Base-by-base conservation (phyloP, 2,113 vertebrate genomes). In the Phaethon lepturus region DNA sequence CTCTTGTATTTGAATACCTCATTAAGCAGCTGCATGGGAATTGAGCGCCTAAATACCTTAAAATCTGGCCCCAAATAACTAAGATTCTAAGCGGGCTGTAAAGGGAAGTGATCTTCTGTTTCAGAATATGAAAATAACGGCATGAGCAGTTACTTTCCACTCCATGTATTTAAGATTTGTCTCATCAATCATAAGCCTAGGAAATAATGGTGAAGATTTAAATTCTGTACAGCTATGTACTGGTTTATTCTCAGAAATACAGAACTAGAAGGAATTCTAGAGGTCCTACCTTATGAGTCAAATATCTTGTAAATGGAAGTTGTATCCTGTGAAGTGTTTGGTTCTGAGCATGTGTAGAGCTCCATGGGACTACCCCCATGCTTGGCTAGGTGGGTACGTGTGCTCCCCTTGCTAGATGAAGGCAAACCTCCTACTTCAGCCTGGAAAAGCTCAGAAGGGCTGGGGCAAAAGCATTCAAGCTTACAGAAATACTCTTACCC, bases 211-310 rank as follows among this genome's bases (percentile, higher is more conserved):
- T 44, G 52, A 71, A 91, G 26, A 66, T 62, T 74, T 94, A 26
- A 59, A 20, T 77, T 81, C 52, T 25, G 2, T 45, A 24, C 0
- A 0, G 47, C 56, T 71, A 1, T 5, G 7, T 35, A 19, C 24
- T 60, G 29, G 23, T 78, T 81, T 77, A 13, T 85, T 89, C 53
- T 53, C 64, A 58, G 86, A 90, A 87, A 68, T 44, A 29, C 7
- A n/a, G 56, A 78, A 67, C 0, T 0, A 78, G 84, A 52, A 90
- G 58, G 33, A 63, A 40, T 68, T 18, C 45, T 56, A 16, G 45
- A 49, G 13, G 55, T 73, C 29, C 29, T 82, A 4, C 66, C 47
- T 44, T 59, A 53, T 25, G 19, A 83, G 62, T 75, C 58, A 69
- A 76, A 16, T 69, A 26, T 29, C 45, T 77, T 58, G 22, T 45